A percentile compares a stretch with the other conserved stretches of the same genome.
phyloP scores from a whole-genome alignment of 2,888 invertebrate species.

The Cotesia congregata region DNA sequence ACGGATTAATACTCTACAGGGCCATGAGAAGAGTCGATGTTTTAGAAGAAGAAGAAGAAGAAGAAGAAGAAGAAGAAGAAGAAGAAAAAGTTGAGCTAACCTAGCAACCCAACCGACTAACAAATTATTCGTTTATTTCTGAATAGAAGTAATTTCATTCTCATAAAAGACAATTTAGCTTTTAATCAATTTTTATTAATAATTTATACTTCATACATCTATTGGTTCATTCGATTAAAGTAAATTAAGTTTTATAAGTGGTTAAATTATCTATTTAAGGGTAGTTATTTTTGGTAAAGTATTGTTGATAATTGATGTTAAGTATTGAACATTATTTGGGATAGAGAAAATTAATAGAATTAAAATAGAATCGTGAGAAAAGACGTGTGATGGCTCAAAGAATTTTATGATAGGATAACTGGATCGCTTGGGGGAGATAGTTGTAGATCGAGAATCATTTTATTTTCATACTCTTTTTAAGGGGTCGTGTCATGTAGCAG shows the following conservation, averaged over 20 bases:
- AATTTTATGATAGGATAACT: not conserved
- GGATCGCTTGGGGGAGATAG: slow-evolving; percentile 4
- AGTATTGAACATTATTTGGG: no score
- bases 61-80: no score
- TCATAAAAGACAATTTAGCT: not conserved
- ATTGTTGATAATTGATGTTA: no score
- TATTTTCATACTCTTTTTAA: not conserved
- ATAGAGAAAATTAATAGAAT: no score
- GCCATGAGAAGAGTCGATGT: not conserved
- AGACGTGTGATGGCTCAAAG: not conserved
- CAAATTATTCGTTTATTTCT: not conserved
- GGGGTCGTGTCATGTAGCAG: slow-evolving; percentile 27
- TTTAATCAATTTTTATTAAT: not conserved
- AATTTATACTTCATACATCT: not conserved
- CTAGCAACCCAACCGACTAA: not conserved
- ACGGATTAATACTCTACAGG: not conserved
- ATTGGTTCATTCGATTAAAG: not conserved
- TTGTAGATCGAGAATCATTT: slow-evolving; percentile 20
- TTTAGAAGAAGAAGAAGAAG: not conserved
- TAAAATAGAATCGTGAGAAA: slow-evolving; percentile 19
- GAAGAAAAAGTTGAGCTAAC: not conserved
- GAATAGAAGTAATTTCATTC: not conserved
- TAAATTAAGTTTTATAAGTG: no score
- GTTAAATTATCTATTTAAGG: no score
- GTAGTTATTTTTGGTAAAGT: not conserved